Base-by-base conservation (phyloP, 2,888 invertebrate species). In the Brenthis ino region DNA sequence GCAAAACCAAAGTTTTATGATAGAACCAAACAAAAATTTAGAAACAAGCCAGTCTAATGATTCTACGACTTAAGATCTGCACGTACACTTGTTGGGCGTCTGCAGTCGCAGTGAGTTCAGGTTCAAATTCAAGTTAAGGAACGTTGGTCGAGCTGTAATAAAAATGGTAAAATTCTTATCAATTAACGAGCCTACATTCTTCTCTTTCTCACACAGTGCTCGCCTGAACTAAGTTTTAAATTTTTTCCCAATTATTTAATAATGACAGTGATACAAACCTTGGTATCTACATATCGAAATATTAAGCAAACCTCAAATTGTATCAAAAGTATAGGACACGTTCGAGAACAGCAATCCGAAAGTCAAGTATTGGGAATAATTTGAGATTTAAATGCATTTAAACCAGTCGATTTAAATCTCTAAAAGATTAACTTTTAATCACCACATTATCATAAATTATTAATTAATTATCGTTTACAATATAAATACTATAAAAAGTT, bases 51-150 rank as follows among this genome's bases (percentile, higher is more conserved):
- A 83, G 83, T 85, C 88, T 88, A 90, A 85, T 86, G 88, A 86
- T 80, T 81, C 89, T 89, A 91, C 87, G 80, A 82, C 77, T 82
- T 77, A 69, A 70, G 68, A 65, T 71, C 72, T 67, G 54, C 51
- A 97, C 97, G 94, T 97, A 97, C 97, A 96, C 96, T 97, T 97
- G 90, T 95, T 95, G 85, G 96, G 95, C 88, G 96, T 97, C 94
- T 96, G 97, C 87, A 96, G 96, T 93, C 97, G 96, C 94, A 97
- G 95, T 85, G 97, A 95, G 95, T 97, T 98, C 94, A 97, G 95
- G 95, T 97, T 98, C 95, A 97, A 95, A 95, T 96, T 98, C 94
- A 99, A 96, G 96, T 98, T 98, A 94, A 99, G 96, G 96, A 98
- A 99, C 91, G 98, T 99, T 88, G 99, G 99, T 86, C 99, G 97